phyloP scores from a whole-genome alignment of 2,888 invertebrate genomes.

The Drosophila borborema region DNA sequence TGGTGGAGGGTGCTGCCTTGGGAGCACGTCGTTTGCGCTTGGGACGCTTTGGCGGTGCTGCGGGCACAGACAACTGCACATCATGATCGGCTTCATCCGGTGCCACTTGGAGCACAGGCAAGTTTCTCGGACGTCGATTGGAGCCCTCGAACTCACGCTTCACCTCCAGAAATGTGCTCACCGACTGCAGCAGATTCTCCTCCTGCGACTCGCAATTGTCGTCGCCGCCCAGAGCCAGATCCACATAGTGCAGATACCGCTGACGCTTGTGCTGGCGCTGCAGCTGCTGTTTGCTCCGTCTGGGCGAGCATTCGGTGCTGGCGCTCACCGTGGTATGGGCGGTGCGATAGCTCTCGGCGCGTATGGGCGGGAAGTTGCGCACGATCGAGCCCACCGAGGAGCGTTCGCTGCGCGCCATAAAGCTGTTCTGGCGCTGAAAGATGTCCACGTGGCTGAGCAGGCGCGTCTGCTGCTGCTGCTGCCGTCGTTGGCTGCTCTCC shows the following conservation, averaged over 20 bases:
- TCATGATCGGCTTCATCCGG: neutral
- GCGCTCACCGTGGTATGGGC: slow-evolving; percentile 53
- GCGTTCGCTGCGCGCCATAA: slow-evolving; percentile 81
- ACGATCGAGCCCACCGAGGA: slow-evolving; percentile 83
- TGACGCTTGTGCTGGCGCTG: slow-evolving; percentile 61
- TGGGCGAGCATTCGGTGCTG: slow-evolving; percentile 42
- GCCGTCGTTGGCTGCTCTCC: slow-evolving; percentile 63
- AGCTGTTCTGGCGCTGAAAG: slow-evolving; percentile 81
- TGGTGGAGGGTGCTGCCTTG: slow-evolving; percentile 66
- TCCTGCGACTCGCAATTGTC: slow-evolving; percentile 73
- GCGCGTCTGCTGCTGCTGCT: slow-evolving; percentile 48
- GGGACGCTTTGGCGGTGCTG: slow-evolving; percentile 27
- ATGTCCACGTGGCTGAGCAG: slow-evolving; percentile 76
- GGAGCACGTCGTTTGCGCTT: slow-evolving; percentile 64
- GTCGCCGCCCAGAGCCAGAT: slow-evolving; percentile 81
- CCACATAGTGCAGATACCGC: slow-evolving; percentile 81
- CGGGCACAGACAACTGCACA: neutral
- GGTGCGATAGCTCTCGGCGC: slow-evolving; percentile 62
- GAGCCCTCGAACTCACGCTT: slow-evolving; percentile 81
- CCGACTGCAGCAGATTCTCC: slow-evolving; percentile 83
- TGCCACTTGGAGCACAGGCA: slow-evolving; percentile 45
- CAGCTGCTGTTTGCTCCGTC: slow-evolving; percentile 35
- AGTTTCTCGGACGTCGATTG: slow-evolving; percentile 39
- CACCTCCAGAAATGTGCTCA: slow-evolving; percentile 83
- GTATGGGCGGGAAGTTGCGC: slow-evolving; percentile 81